phyloP scores from a whole-genome alignment of 2,888 invertebrate species.

The Thecocarcelia acutangulata region DNA sequence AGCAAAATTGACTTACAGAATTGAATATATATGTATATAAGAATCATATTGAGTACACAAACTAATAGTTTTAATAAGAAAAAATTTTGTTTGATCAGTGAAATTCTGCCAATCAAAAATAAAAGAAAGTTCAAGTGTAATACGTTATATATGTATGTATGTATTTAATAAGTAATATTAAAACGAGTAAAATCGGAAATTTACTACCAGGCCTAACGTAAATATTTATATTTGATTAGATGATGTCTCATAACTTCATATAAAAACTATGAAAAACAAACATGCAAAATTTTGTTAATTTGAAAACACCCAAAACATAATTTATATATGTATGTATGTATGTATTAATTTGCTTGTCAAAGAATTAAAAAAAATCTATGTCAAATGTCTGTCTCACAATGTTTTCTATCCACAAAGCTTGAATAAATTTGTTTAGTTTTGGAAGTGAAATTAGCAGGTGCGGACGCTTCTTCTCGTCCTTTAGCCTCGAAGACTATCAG shows the following conservation, averaged over 20 bases:
- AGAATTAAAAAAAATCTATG: not conserved
- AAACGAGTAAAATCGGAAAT: slow-evolving; percentile 70
- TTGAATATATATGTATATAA: not conserved
- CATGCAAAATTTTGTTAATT: slow-evolving; percentile 59
- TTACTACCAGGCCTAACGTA: slow-evolving; percentile 70
- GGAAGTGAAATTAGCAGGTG: too few species aligned
- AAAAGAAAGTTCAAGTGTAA: slow-evolving; percentile 35
- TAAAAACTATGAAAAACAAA: slow-evolving; percentile 58
- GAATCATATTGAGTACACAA: slow-evolving; percentile 39
- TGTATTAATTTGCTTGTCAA: not conserved
- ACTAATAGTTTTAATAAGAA: slow-evolving; percentile 33
- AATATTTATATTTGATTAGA: slow-evolving; percentile 52
- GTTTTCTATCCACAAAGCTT: slow-evolving; percentile 44
- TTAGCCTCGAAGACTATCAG: too few species aligned
- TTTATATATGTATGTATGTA: slow-evolving; percentile 23
- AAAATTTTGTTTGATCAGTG: slow-evolving; percentile 32
- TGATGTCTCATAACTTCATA: not conserved
- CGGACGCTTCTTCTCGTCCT: too few species aligned
- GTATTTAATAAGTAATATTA: slow-evolving; percentile 28
- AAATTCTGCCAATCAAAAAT: slow-evolving; percentile 38
- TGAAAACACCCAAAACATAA: slow-evolving; percentile 46
- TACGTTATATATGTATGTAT: too few species aligned
- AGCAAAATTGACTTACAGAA: not conserved
- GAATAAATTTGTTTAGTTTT: not conserved
- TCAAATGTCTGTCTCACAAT: slow-evolving; percentile 36